Evolutionary conservation across 2,113 vertebrate species (phyloP), one percentile per base, ranked within the genome.

Genomic region (Craseonycteris thonglongyai): DNA sequence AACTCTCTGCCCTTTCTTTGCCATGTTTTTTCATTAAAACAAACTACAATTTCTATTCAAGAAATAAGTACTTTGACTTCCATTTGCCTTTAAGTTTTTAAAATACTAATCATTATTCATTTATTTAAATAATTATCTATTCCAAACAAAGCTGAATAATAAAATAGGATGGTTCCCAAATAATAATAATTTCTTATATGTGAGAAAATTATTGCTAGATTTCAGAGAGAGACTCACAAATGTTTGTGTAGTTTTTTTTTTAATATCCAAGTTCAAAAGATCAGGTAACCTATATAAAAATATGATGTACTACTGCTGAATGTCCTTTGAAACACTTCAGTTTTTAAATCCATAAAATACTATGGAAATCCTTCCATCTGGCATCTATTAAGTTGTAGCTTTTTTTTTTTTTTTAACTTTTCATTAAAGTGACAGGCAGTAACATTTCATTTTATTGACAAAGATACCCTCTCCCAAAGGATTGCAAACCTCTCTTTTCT

Each of bases 231-330:
- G 56, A 96, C 90, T 95, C 81, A 95, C 91, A 92, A 93, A 93
- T 76, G 74, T 90, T 92, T 96, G 96, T 90, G 89, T 72, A 81
- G 65, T 94, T 93, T 22, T 69, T 58, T 51, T 98, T 97, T 97
- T 91, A 97, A 88, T 86, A 97, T 68, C 92, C 82, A 95, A 30
- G 24, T 90, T 94, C 86, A 92, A 96, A 97, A 72, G 90, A 97
- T 1, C 0, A 92, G 86, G 54, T 96, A 94, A 96, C 93, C 88
- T 88, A 78, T 80, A 78, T 49, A 95, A 96, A 86, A 85, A 95
- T 82, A 89, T 81, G 63, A 90, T 2, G 81, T 94, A 96, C 97
- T 91, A 98, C 96, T 96, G 96, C 91, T 97, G 54, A 89, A 83
- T 71, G 5, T 79, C 58, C 65, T 86, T 58, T 81, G 40, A 91